Evolutionary conservation across 1,140 invertebrate genomes (phyloP).

Genomic region (Lordiphosa stackelbergi): DNA sequence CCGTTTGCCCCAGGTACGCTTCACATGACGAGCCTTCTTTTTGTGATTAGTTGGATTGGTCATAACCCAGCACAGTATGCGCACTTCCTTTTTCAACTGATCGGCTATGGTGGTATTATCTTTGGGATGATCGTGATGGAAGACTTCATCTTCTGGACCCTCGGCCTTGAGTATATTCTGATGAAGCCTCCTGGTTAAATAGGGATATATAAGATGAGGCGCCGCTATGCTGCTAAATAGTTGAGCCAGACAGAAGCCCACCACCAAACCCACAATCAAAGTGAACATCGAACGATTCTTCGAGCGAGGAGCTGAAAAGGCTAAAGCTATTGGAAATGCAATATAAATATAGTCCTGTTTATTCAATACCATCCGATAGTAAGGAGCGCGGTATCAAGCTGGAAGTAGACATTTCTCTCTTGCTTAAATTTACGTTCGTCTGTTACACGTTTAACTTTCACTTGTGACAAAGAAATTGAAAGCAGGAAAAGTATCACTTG

Average conservation of each 20-base stretch:
- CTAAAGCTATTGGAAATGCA: neutral
- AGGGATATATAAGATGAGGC: slow-evolving; percentile 20
- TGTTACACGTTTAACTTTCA: slow-evolving; percentile 16
- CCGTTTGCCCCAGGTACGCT: slow-evolving; percentile 95
- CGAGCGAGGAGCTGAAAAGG: slow-evolving; percentile 28
- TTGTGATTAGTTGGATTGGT: slow-evolving; percentile 42
- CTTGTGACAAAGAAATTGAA: neutral
- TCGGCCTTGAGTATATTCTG: neutral
- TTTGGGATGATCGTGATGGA: slow-evolving; percentile 27
- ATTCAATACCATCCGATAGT: slow-evolving; percentile 17
- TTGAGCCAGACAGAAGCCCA: slow-evolving; percentile 29
- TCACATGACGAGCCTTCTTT: slow-evolving; percentile 78
- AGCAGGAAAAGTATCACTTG: slow-evolving; percentile 22
- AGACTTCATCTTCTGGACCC: slow-evolving; percentile 1
- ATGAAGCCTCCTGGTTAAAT: slow-evolving; percentile 11
- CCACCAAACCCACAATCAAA: slow-evolving; percentile 34
- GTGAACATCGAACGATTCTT: slow-evolving; percentile 30
- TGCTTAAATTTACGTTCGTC: neutral
- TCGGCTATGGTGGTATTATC: slow-evolving; percentile 38
- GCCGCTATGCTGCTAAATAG: slow-evolving; percentile 13
- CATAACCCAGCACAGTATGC: slow-evolving; percentile 42
- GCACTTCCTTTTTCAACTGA: slow-evolving; percentile 36
- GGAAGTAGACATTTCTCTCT: slow-evolving; percentile 13
- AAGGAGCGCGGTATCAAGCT: slow-evolving; percentile 15
- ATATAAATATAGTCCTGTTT: neutral